A percentile compares a stretch with the other conserved stretches of the same genome.
Conservation (phyloP, 2,797 vertebrate species). For the Silurus lanzhouensis region DNA sequence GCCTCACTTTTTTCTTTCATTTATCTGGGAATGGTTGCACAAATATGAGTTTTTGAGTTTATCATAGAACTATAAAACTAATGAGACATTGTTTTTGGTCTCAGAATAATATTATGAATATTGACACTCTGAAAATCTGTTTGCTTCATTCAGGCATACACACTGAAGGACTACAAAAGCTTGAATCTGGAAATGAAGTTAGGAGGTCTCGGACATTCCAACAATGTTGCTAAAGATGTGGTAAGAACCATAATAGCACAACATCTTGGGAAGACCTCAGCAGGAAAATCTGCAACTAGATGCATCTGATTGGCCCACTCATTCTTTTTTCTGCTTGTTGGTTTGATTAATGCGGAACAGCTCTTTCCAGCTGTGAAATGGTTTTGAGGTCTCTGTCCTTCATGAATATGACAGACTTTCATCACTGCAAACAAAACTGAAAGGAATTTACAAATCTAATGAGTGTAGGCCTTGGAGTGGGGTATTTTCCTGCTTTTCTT, state of each 20-base stretch:
- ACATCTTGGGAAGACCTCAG: not conserved
- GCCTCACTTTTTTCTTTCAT: conserved; percentile 13
- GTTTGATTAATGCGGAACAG: conserved; percentile 56
- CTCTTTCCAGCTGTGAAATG: conserved; percentile 47
- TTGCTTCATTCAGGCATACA: conserved; percentile 65
- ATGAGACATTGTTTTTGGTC: conserved; percentile 2
- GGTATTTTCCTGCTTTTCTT: conserved; percentile 37
- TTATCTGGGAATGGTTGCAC: conserved; percentile 11
- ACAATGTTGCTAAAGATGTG: conserved; percentile 74
- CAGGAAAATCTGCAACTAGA: conserved; percentile 22
- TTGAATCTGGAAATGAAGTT: conserved; percentile 74
- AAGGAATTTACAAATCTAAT: conserved; percentile 69
- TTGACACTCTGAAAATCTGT: not conserved
- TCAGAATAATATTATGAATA: not conserved
- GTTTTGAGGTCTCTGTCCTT: conserved; percentile 43
- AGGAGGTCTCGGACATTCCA: conserved; percentile 84
- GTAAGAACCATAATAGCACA: conserved; percentile 71
- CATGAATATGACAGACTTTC: conserved; percentile 61
- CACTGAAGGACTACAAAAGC: conserved; percentile 72
- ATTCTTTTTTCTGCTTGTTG: conserved; percentile 49
- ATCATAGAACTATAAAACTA: conserved; percentile 9
- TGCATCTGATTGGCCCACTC: conserved; percentile 34
- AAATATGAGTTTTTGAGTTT: not conserved
- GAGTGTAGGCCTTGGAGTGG: conserved; percentile 57
- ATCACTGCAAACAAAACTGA: conserved; percentile 55